Base-by-base conservation (phyloP, 2,888 invertebrate species). In the Euzetes globulus region DNA sequence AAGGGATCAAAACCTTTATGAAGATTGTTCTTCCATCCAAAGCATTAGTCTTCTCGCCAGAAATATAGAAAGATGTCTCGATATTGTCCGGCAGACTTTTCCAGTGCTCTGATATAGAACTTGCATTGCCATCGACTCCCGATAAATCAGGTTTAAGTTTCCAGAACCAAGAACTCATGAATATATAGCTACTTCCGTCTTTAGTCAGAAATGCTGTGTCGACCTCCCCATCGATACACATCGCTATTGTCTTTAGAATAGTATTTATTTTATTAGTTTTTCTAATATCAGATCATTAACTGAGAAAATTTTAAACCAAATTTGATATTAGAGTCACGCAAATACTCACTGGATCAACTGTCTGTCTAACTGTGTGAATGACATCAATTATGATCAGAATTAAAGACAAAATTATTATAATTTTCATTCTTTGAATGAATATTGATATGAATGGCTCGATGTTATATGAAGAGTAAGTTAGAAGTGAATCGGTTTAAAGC, bases 181-280 rank as follows among this genome's bases (percentile, higher is more conserved):
- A 70, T 47, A 70, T 45, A 27, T 47, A 70, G 47, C 47, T 70
- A 47, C 27, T 70, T 70, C 70, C 70, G 19, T 70, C 47, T 37
- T 17, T 19, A 47, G 70, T 70, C 15, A 41, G 27, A 17, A 41
- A n/a, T 0, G 70, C 70, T 1, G 70, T 70, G 22, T 70, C 41
- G 19, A 70, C 17, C 37, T 70, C 70, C 11, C 70, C 70, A n/a
- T 70, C 70, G 45, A 70, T 70, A 37, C 45, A 70, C 70, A 70
- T 45, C 7, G 63, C 63, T 2, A 41, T 70, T 37, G 7, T 37
- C 63, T 63, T 27, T 6, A 58, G 4, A 60, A 19, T 19, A n/a
- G 7, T n/a, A 41, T n/a, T n/a, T 41, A 41, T n/a, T n/a, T 9
- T 50, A 19, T 6, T n/a, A 19, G 19, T 50, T 19, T 50, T n/a